Percentiles rank a stretch among this genome's conserved stretches.
phyloP scores from a whole-genome alignment of 2,113 vertebrate genomes.

The Phalacrocorax aristotelis region DNA sequence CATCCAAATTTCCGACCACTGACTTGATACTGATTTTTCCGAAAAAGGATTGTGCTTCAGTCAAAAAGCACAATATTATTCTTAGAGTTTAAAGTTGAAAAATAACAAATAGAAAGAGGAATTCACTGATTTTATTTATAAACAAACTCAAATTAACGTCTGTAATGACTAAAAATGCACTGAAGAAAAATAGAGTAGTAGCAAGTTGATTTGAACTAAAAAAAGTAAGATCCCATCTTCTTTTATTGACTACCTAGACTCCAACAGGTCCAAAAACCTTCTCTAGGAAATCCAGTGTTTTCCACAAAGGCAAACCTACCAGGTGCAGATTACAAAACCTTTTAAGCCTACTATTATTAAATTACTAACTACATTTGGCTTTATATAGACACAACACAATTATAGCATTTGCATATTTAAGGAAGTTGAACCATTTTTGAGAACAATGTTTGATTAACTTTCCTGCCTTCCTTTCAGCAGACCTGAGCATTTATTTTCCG shows the following conservation, averaged over 20 bases:
- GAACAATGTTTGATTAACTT: constrained; percentile 31
- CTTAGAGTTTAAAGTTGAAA: not conserved
- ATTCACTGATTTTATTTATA: not conserved
- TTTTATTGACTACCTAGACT: not conserved
- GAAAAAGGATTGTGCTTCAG: not conserved
- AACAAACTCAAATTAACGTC: not conserved
- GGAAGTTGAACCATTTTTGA: not conserved
- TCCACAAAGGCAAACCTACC: not conserved
- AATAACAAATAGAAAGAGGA: not conserved
- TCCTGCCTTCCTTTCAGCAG: constrained; percentile 3
- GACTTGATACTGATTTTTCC: not conserved
- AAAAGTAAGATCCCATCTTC: not conserved
- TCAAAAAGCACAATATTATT: not conserved
- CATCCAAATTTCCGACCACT: not conserved
- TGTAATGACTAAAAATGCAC: not conserved
- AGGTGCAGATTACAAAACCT: not conserved
- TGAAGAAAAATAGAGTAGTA: not conserved
- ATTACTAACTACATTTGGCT: not conserved
- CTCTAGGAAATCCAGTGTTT: not conserved
- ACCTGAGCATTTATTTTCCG: not conserved
- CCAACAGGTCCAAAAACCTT: not conserved
- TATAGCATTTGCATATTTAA: not conserved
- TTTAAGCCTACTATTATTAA: not conserved
- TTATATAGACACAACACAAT: not conserved
- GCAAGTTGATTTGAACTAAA: not conserved